A percentile compares a stretch with the other conserved stretches of the same genome.
These are phyloP conservation scores for Stenodema calcarata DNA, from an alignment of 2,888 invertebrate genomes.

Conservation along the genomic window DNA sequence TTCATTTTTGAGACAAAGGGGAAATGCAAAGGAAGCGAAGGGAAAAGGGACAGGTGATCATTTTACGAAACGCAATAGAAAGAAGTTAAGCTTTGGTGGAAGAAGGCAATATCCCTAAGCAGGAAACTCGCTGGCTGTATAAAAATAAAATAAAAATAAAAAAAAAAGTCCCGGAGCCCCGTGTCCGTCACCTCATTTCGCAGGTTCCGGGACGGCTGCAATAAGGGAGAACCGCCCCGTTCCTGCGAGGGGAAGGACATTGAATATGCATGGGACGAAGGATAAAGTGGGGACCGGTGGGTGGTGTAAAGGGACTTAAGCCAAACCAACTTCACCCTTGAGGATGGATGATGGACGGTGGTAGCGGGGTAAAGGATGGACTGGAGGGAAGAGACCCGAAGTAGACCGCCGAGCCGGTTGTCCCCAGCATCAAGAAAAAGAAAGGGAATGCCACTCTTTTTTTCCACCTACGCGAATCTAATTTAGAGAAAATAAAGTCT, in stretches of 20 bases:
- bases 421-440: background rate
- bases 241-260: background rate
- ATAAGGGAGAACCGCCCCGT: background rate
- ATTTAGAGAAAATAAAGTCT: no score
- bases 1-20: no score
- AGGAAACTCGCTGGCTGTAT: background rate
- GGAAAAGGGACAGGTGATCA: background rate
- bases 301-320: background rate
- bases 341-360: background rate
- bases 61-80: background rate
- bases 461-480: background rate
- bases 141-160: no score
- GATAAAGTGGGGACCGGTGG: background rate
- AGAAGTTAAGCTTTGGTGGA: background rate
- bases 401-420: background rate
- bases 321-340: background rate
- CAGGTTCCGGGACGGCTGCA: constrained; percentile 15
- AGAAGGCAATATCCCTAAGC: constrained; percentile 20
- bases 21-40: no score
- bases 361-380: background rate
- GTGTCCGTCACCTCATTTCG: constrained; percentile 21
- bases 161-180: background rate
- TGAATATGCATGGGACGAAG: constrained; percentile 16
- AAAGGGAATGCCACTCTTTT: background rate
- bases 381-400: no score